A percentile compares a stretch with the other conserved stretches of the same genome.
phyloP scores from a whole-genome alignment of 2,113 vertebrate species.

The Pseudopodoces humilis region DNA sequence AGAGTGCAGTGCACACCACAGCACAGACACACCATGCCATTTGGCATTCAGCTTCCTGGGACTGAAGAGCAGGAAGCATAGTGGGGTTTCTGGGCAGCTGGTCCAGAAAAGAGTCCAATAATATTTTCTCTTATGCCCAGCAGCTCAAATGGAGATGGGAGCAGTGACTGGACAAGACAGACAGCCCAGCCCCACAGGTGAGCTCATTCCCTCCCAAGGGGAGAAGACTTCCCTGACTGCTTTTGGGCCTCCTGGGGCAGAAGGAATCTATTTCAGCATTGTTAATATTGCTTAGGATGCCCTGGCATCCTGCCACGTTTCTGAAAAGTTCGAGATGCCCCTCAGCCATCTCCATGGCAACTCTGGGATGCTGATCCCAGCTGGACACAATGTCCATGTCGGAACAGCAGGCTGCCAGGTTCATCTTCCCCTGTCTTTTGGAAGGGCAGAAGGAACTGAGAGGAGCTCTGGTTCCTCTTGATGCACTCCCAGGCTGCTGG shows the following conservation, averaged over 20 bases:
- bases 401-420: neutral
- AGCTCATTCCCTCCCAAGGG: neutral
- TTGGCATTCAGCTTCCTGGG: neutral
- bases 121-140: neutral
- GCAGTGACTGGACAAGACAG: neutral
- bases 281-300: neutral
- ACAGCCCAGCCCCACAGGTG: neutral
- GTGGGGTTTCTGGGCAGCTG: neutral
- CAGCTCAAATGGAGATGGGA: neutral
- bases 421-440: neutral
- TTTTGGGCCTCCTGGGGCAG: neutral
- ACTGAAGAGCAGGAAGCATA: neutral
- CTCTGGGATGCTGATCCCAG: neutral
- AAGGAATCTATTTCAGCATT: neutral
- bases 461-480: neutral
- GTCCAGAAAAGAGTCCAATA: neutral
- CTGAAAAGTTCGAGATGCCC: neutral
- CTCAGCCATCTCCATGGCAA: neutral
- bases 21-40: rapidly evolving
- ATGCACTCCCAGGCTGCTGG: neutral
- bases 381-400: rapidly evolving
- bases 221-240: neutral
- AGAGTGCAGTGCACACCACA: rapidly evolving
- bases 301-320: neutral
- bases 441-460: neutral